Conservation (phyloP, 2,113 vertebrate species). For the Clarias gariepinus region DNA sequence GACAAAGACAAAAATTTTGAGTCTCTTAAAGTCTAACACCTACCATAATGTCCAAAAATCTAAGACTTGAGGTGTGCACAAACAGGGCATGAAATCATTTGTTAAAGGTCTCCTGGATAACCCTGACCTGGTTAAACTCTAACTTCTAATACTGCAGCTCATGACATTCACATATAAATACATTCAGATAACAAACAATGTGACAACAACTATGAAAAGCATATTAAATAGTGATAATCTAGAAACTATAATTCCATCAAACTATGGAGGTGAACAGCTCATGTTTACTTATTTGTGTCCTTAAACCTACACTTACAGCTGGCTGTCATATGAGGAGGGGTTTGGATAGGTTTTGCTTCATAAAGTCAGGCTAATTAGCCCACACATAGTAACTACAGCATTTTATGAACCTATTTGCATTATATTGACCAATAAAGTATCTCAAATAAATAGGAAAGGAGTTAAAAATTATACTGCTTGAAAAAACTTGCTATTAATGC, state of each 20-base stretch:
- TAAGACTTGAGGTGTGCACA: neutral
- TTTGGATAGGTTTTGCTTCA: slow-evolving; percentile 57
- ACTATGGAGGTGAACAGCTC: neutral
- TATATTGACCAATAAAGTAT: neutral
- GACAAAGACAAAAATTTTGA: too few relatives aligned
- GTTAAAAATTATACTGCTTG: neutral
- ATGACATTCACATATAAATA: neutral
- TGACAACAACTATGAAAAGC: neutral
- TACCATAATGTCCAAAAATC: neutral
- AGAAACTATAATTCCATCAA: neutral
- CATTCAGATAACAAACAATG: neutral
- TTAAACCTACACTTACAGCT: slow-evolving; percentile 39
- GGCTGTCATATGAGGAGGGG: slow-evolving; percentile 59
- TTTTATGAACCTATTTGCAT: neutral
- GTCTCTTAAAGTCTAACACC: neutral
- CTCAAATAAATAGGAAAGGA: slow-evolving; percentile 2
- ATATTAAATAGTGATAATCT: neutral
- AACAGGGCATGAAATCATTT: neutral
- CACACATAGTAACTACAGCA: neutral
- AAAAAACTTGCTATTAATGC: neutral
- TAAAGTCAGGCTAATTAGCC: slow-evolving; percentile 47
- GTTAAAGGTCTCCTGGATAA: neutral
- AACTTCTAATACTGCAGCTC: neutral
- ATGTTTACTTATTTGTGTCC: slow-evolving; percentile 44
- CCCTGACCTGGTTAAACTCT: neutral